Evolutionary conservation across 1,140 invertebrate species (phyloP), one percentile per base, ranked within the genome.

Genomic region (Ephestia elutella): DNA sequence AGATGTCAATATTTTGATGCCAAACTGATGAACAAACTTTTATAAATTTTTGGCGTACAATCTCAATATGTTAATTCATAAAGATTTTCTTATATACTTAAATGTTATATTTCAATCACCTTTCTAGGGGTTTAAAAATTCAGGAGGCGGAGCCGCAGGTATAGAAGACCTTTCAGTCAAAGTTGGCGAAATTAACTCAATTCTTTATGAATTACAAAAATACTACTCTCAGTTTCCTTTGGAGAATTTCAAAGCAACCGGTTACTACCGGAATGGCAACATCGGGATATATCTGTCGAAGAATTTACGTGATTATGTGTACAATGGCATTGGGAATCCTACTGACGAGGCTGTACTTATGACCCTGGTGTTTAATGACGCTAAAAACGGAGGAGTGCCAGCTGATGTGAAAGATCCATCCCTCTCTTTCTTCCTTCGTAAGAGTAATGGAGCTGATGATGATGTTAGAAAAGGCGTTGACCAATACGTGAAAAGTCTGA

Each of bases 251-350:
- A 68, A 44, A 13, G 25, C 56, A 1, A 66, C 59, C n/a, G 56
- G 65, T 20, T 64, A 63, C 19, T 59, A 30, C 9, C 20, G 55
- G 10, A 44, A 62, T 5, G 60, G 59, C 0, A 25, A 60, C 25
- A 19, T 65, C 10, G 70, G 67, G 10, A 62, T 60, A 56, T 75
- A 68, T 54, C 13, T 70, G 11, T 73, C 71, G 0, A 60, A 65
- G 5, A 76, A 68, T 49, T n/a, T 76, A 5, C 48, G 65, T 2
- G 54, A 70, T 11, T 73, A 66, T 54, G 53, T 70, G 5, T 50
- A 63, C 11, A 1, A 65, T 15, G 54, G 65, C 9, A 57, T 53
- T 2, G 68, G 60, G 1, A 32, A 60, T 10, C 63, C 66, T 0
- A 51, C 48, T 5, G 66, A 68, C 8, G 60, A 70, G 44, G 67